Evolutionary conservation across 2,888 invertebrate species (phyloP), one percentile per base, ranked within the genome.

Genomic region (Ormyrus pomaceus): DNA sequence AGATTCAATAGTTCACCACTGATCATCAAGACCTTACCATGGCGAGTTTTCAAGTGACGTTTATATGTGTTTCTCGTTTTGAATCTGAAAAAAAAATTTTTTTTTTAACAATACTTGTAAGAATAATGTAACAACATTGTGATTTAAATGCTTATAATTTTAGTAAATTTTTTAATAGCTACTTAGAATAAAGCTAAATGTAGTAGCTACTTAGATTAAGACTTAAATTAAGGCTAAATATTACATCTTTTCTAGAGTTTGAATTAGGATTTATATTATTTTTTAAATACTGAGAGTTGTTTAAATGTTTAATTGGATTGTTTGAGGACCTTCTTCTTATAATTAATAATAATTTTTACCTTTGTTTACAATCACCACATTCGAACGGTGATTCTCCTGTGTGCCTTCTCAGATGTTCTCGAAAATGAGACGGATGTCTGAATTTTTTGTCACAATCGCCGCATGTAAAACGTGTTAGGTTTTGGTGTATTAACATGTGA

Each of bases 51-150:
- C 79, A 93, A 87, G 85, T 93, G 93, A 2, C 93, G 91, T 84
- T 93, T 93, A 87, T 93, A 93, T 0, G 93, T 93, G 85, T 93
- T 93, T 51, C 93, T 89, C 0, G 93, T 93, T 87, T 93, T 93
- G 84, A 93, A 93, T 84, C 92, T 92, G 80, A 0, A 78, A 83
- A 80, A 62, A 62, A 9, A 70, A 81, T 55, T 55, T 3, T 10
- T 10, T 50, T 65, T 64, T 48, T 7, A n/a, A 59, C 56, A 50
- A 55, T 50, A 45, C 9, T 46, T 46, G 58, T 59, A 69, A 50
- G 5, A 53, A 34, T 4, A 34, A 34, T 34, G 34, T 34, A 34
- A 34, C 34, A 34, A 34, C 2, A 34, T 34, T 34, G 34, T 34
- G 34, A 34, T 34, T 34, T 34, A 34, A 4, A 34, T 34, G 34